Percentiles rank a stretch among this genome's conserved stretches.
Evolutionary conservation across 2,797 vertebrate genomes (phyloP).

Genomic region (Phalanger gymnotis): DNA sequence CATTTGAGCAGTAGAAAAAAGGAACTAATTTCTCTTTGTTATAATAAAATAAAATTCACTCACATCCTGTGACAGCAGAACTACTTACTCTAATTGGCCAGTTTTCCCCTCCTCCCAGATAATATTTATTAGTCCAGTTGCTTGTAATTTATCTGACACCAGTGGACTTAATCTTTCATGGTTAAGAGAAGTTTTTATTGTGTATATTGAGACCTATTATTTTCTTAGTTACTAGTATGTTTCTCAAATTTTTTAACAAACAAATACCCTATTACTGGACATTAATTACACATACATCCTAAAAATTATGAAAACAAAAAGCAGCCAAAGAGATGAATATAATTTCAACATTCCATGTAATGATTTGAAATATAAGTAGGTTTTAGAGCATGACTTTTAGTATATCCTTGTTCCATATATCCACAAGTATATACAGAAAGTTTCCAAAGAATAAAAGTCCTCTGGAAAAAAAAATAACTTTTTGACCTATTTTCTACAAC

Average conservation of each 20-base stretch:
- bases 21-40: conserved; percentile 50
- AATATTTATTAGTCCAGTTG: conserved; percentile 58
- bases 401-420: neutral
- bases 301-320: neutral
- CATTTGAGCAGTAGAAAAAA: conserved; percentile 58
- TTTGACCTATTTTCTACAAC: neutral
- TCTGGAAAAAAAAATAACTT: neutral
- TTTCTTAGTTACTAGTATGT: neutral
- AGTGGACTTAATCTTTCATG: conserved; percentile 37
- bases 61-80: conserved; percentile 52
- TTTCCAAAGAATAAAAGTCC: neutral
- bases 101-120: conserved; percentile 17
- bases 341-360: neutral
- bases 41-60: conserved; percentile 67
- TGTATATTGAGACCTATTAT: neutral
- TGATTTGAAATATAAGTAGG: neutral
- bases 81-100: conserved; percentile 34
- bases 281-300: neutral
- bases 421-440: neutral
- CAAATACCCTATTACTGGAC: neutral
- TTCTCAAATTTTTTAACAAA: neutral
- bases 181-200: conserved; percentile 13
- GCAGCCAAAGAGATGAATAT: neutral
- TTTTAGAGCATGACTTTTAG: neutral
- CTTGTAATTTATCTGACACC: conserved; percentile 54